These are phyloP conservation scores for Drosophila gaucha DNA, from an alignment of 2,888 invertebrate species.

Conservation along the genomic window DNA sequence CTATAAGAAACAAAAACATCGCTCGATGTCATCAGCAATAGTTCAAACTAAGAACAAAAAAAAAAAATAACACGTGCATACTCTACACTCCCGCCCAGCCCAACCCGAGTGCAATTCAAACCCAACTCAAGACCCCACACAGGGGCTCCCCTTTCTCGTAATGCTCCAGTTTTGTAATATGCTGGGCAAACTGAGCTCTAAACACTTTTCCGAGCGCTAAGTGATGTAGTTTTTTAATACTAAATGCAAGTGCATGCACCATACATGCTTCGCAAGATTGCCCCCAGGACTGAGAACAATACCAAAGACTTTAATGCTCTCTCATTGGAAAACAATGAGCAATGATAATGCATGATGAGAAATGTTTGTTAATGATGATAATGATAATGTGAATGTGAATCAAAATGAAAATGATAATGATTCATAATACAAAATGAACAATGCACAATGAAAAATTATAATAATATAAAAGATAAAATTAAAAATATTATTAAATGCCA, in stretches of 20 bases:
- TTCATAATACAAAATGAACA: not conserved
- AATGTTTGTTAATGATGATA: not conserved
- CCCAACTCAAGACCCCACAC: constrained; percentile 6
- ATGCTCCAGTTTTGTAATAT: constrained; percentile 44
- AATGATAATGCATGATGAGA: not conserved
- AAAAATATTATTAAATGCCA: not conserved
- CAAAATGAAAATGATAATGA: not conserved
- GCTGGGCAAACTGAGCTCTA: constrained; percentile 29
- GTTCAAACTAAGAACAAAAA: no score
- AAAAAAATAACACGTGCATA: not conserved
- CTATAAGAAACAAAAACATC: no score
- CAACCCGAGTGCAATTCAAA: constrained; percentile 10
- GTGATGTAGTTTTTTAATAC: constrained; percentile 41
- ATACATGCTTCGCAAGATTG: constrained; percentile 36
- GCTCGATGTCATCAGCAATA: no score
- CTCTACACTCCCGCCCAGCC: not conserved
- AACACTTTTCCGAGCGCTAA: constrained; percentile 35
- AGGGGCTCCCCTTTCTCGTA: not conserved
- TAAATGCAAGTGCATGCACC: constrained; percentile 42
- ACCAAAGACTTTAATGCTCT: constrained; percentile 4
- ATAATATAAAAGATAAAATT: not conserved
- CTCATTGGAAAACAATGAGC: not conserved
- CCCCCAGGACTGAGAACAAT: not conserved
- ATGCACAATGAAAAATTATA: not conserved
- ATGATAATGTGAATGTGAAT: not conserved